These are phyloP conservation scores for Chlorops oryzae DNA, from an alignment of 1,140 invertebrate species.

Conservation along the genomic window DNA sequence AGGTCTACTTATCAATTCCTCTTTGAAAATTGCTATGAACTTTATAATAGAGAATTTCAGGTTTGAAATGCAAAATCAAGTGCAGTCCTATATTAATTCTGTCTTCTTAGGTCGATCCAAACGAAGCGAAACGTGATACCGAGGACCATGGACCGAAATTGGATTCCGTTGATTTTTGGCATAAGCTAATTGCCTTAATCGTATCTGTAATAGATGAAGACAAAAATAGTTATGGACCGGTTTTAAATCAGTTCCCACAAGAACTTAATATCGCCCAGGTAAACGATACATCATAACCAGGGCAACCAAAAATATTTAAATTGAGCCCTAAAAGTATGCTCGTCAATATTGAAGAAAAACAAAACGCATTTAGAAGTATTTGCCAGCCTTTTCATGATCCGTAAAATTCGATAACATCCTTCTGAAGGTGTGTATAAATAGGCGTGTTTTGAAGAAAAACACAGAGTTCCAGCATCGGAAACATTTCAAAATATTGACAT, in stretches of 20 bases:
- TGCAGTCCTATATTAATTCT: background rate
- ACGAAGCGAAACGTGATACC: slow-evolving; percentile 76
- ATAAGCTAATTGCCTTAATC: slow-evolving; percentile 94
- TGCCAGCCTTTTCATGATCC: too few species aligned
- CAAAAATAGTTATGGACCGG: slow-evolving; percentile 95
- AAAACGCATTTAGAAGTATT: too few species aligned
- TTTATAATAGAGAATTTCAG: slow-evolving; percentile 90
- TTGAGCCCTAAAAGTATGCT: too few species aligned
- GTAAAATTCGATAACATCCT: too few species aligned
- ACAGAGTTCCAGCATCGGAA: too few species aligned
- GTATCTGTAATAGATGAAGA: slow-evolving; percentile 99
- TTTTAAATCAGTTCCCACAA: slow-evolving; percentile 94
- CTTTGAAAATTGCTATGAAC: slow-evolving; percentile 95
- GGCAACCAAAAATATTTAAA: too few species aligned
- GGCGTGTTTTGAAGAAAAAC: too few species aligned
- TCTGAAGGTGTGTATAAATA: too few species aligned
- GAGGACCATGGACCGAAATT: slow-evolving; percentile 84
- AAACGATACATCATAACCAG: too few species aligned
- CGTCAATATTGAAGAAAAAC: too few species aligned
- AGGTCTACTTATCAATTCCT: slow-evolving; percentile 96
- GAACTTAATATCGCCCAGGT: slow-evolving; percentile 86
- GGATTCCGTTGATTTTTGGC: slow-evolving; percentile 96
- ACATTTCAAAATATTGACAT: too few species aligned
- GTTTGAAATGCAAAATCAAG: slow-evolving; percentile 42
- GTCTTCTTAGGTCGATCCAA: slow-evolving; percentile 66